Base-by-base conservation (phyloP, 2,888 invertebrate genomes). In the Drosophila demipolita region DNA sequence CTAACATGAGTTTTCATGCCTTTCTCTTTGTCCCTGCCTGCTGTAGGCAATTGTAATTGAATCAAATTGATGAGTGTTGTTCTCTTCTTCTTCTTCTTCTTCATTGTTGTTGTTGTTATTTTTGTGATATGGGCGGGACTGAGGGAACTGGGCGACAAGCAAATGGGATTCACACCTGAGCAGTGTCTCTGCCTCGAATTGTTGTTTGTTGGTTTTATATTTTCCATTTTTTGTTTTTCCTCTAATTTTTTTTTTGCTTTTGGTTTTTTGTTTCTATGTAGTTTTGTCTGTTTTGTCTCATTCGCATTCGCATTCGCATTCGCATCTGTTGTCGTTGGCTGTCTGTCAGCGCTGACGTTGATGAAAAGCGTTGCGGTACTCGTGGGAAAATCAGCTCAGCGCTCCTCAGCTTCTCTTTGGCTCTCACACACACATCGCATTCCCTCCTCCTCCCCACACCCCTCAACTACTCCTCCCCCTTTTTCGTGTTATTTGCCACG, bases 361-460 rank as follows among this genome's bases (percentile, higher is more conserved):
- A 80, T 81, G 81, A 81, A 81, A 81, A 81, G 80, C 77, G 74
- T 69, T 77, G 74, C 75, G 68, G 78, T 66, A 80, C 57, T 80
- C 81, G 81, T 81, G 81, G 81, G 81, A 81, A 81, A 80, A 80
- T 81, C 66, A 64, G 52, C 71, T 67, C 55, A 29, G 29, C 54
- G 52, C 67, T 42, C 58, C 40, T 40, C 67, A 53, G 17, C 17
- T 32, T n/a, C 48, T 36, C 49, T 17, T 32, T 50, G 0, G 32
- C 9, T 32, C 9, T 32, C 49, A 6, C 29, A 36, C 48, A 2
- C 11, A 17, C 8, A 38, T 40, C 5, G 17, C 35, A 20, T 45
- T n/a, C n/a, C 5, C 49, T 11, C 6, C 8, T 52, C 11, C n/a
- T 15, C 23, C 32, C 26, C 23, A 40, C 26, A n/a, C 12, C 63